Percentiles rank a stretch among this genome's conserved stretches.
These are phyloP conservation scores for Solenodon paradoxus DNA, from an alignment of 2,113 vertebrate species.

Conservation along the genomic window DNA sequence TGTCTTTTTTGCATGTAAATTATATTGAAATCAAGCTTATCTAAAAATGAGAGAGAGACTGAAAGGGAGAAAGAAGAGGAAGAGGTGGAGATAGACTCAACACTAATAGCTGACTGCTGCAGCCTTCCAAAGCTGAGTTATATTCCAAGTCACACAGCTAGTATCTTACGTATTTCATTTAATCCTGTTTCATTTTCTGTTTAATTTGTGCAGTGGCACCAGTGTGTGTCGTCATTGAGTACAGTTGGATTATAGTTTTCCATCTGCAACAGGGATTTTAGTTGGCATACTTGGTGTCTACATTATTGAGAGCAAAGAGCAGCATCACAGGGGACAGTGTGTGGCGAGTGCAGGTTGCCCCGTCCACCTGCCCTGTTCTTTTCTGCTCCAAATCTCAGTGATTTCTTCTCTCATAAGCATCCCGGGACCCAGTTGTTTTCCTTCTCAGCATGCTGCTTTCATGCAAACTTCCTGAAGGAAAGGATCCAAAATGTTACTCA, in stretches of 20 bases:
- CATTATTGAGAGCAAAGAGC: neutral
- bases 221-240: neutral
- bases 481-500: neutral
- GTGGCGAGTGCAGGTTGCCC: neutral
- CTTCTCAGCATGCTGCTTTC: neutral
- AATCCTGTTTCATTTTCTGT: too few species aligned
- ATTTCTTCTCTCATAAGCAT: neutral
- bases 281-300: neutral
- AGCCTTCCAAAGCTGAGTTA: neutral
- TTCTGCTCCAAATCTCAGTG: too few species aligned
- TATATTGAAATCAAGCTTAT: too few species aligned
- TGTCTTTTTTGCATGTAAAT: too few species aligned
- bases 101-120: neutral
- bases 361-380: too few species aligned
- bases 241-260: neutral
- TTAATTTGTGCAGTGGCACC: too few species aligned
- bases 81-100: neutral
- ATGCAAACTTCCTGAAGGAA: neutral
- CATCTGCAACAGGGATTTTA: neutral
- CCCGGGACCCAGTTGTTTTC: neutral
- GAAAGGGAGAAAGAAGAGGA: neutral
- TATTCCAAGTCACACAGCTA: neutral
- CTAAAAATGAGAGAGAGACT: too few species aligned
- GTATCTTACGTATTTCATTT: neutral
- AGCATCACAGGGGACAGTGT: fast-evolving